Evolutionary conservation across 2,113 vertebrate species (phyloP).

Genomic region (Lethenteron reissneri): DNA sequence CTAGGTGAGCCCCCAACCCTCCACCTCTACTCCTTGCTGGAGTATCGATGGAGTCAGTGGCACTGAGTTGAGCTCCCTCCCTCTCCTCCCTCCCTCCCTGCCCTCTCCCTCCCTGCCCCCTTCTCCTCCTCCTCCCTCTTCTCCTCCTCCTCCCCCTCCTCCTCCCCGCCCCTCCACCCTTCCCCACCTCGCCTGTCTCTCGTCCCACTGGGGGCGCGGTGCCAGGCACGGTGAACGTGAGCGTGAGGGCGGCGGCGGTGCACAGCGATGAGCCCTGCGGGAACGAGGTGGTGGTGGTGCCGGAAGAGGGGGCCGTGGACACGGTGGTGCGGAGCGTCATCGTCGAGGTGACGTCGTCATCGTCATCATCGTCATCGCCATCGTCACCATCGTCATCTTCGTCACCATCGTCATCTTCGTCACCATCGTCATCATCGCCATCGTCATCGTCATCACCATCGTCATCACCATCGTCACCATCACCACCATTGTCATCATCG

Average conservation of each 20-base stretch:
- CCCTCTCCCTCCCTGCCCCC: background rate
- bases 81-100: conserved; percentile 7
- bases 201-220: background rate
- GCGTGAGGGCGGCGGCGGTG: conserved; percentile 28
- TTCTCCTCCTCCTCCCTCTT: background rate
- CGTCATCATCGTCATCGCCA: background rate
- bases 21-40: background rate
- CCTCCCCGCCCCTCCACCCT: background rate
- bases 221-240: conserved; percentile 29
- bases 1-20: too few relatives aligned
- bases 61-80: conserved; percentile 11
- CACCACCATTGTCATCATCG: too few relatives aligned
- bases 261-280: conserved; percentile 20
- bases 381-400: too few relatives aligned
- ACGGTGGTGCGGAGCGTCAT: conserved; percentile 26
- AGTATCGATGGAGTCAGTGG: background rate
- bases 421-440: too few relatives aligned
- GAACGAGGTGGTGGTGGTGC: conserved; percentile 18
- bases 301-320: conserved; percentile 25
- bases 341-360: conserved; percentile 30
- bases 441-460: too few relatives aligned
- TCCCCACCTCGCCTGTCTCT: background rate
- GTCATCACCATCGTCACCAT: too few relatives aligned
- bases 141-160: background rate
- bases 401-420: too few relatives aligned